A percentile compares a stretch with the other conserved stretches of the same genome.
Conservation (phyloP, 2,888 invertebrate genomes). For the Pollenia angustigena region DNA sequence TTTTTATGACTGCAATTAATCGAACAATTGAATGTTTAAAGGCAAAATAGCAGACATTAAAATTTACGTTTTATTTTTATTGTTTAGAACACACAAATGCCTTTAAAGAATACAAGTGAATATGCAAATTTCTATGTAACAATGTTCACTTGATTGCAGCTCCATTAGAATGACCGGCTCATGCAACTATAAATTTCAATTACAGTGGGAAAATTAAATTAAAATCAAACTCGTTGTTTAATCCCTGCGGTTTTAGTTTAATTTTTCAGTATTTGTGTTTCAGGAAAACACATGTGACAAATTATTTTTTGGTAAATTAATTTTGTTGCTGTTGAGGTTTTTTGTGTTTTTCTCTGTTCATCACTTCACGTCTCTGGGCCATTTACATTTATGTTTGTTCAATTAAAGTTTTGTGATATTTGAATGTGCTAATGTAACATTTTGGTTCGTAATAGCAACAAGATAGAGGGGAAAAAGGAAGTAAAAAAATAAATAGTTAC, state of each 20-base stretch:
- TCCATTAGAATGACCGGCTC: neutral
- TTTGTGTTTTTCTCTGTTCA: neutral
- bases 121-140: neutral
- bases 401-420: conserved; percentile 24
- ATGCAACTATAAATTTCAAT: neutral
- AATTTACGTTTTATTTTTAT: neutral
- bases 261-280: conserved; percentile 24
- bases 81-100: neutral
- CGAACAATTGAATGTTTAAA: too few relatives aligned
- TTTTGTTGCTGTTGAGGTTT: neutral
- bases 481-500: too few relatives aligned
- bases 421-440: neutral
- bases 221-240: conserved; percentile 22
- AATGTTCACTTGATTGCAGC: neutral
- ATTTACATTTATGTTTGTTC: conserved; percentile 26
- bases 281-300: conserved; percentile 33
- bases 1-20: neutral
- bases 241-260: conserved; percentile 22
- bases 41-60: too few relatives aligned
- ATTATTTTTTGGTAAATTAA: conserved; percentile 32
- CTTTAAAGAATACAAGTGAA: neutral
- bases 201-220: neutral
- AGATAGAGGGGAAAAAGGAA: neutral
- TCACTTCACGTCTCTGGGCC: neutral
- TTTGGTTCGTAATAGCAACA: neutral